Conservation (phyloP, 2,113 vertebrate genomes). For the Scomber japonicus region DNA sequence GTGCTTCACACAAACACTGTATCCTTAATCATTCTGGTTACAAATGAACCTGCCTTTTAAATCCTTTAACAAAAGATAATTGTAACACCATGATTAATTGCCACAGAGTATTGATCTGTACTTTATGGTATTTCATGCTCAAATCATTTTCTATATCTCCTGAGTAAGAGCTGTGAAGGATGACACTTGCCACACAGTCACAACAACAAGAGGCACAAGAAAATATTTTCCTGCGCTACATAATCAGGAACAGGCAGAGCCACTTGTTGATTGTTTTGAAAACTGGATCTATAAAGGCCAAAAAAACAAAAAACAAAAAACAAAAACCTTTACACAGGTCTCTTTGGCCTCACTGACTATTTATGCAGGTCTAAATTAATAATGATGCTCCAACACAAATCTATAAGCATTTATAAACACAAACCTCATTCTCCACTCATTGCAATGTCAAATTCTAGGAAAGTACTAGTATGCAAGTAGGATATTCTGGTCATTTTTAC, state of each 20-base stretch:
- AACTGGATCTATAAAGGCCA: not conserved
- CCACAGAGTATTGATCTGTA: not conserved
- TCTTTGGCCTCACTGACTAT: not conserved
- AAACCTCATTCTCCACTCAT: not conserved
- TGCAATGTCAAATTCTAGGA: not conserved
- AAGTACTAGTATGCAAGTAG: not conserved
- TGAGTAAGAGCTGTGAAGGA: not conserved
- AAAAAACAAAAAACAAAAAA: too few species aligned
- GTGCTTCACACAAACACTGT: not conserved
- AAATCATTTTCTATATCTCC: not conserved
- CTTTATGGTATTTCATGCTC: not conserved
- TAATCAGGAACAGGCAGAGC: not conserved
- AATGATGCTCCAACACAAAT: constrained; percentile 4
- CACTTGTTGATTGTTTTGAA: not conserved
- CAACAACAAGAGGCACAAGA: not conserved
- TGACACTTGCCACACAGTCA: not conserved
- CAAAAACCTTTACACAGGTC: not conserved
- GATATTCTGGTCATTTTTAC: not conserved
- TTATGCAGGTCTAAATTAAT: not conserved
- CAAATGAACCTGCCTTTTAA: too few species aligned
- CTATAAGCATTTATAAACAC: constrained; percentile 5
- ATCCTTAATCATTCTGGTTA: not conserved
- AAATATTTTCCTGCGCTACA: constrained; percentile 4
- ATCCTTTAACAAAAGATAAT: not conserved
- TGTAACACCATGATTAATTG: not conserved